These are phyloP conservation scores for Unio pictorum DNA, from an alignment of 2,888 invertebrate genomes.

Conservation along the genomic window DNA sequence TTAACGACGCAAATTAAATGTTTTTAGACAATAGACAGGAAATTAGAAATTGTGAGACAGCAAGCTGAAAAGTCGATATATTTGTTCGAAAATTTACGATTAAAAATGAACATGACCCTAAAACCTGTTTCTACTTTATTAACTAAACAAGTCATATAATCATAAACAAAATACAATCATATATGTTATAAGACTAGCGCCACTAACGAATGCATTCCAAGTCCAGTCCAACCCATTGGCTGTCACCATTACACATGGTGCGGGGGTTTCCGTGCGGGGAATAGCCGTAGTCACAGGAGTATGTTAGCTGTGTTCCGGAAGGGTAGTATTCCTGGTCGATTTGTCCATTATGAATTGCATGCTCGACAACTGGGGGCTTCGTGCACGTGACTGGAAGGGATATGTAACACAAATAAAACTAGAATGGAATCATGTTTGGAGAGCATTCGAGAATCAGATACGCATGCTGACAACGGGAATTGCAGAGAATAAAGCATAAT, in stretches of 20 bases:
- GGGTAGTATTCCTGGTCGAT: constrained; percentile 91
- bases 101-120: neutral
- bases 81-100: too few relatives aligned
- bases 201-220: constrained; percentile 93
- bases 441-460: too few relatives aligned
- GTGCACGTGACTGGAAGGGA: constrained; percentile 70
- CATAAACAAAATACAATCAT: neutral
- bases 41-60: too few relatives aligned
- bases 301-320: constrained; percentile 90
- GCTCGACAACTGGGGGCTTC: constrained; percentile 71
- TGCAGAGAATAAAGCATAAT: too few relatives aligned
- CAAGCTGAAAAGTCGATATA: too few relatives aligned
- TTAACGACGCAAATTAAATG: too few relatives aligned
- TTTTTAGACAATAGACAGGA: too few relatives aligned
- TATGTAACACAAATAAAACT: too few relatives aligned
- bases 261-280: constrained; percentile 91
- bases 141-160: neutral
- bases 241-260: constrained; percentile 90
- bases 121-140: neutral
- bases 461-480: too few relatives aligned
- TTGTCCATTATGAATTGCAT: constrained; percentile 82
- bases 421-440: too few relatives aligned
- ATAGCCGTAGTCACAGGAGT: constrained; percentile 95
- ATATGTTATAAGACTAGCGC: neutral
- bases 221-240: constrained; percentile 98